These are phyloP conservation scores for Choristoneura fumiferana DNA, from an alignment of 1,140 invertebrate species.

Conservation along the genomic window DNA sequence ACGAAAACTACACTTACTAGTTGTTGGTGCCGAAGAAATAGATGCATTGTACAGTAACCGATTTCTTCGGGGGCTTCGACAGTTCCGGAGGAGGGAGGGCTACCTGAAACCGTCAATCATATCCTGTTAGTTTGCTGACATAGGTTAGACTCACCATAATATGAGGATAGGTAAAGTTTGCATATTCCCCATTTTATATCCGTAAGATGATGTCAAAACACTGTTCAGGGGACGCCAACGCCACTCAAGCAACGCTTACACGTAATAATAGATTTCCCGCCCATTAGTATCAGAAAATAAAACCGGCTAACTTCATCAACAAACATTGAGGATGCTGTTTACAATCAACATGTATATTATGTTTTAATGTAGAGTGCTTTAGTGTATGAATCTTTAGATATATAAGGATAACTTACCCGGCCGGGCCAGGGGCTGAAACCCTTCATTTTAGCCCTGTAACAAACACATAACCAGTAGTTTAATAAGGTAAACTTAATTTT, in stretches of 20 bases:
- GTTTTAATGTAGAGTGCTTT: background rate
- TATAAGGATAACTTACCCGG: slow-evolving; percentile 85
- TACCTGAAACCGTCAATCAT: slow-evolving; percentile 80
- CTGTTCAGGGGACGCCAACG: slow-evolving; percentile 4
- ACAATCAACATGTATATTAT: slow-evolving; percentile 14
- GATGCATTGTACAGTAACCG: slow-evolving; percentile 86
- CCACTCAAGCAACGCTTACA: slow-evolving; percentile 12
- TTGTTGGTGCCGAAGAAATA: slow-evolving; percentile 97
- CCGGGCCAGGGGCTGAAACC: slow-evolving; percentile 96
- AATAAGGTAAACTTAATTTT: slow-evolving; percentile 1
- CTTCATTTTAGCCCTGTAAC: slow-evolving; percentile 97
- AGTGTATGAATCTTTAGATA: slow-evolving; percentile 27
- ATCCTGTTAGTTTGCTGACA: slow-evolving; percentile 22
- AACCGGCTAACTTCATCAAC: background rate
- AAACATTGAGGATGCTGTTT: slow-evolving; percentile 16
- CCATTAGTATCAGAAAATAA: slow-evolving; percentile 3
- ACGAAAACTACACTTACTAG: slow-evolving; percentile 86
- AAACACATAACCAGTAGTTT: slow-evolving; percentile 47
- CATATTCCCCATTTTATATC: background rate
- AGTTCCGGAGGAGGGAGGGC: slow-evolving; percentile 84
- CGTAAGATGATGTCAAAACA: background rate
- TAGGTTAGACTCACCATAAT: slow-evolving; percentile 22
- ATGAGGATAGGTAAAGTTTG: background rate
- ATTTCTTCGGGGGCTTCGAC: slow-evolving; percentile 82
- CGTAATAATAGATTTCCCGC: slow-evolving; percentile 20